A percentile compares a stretch with the other conserved stretches of the same genome.
Conservation (phyloP, 92 coral and sea anemone species). For the Metridium senile region DNA sequence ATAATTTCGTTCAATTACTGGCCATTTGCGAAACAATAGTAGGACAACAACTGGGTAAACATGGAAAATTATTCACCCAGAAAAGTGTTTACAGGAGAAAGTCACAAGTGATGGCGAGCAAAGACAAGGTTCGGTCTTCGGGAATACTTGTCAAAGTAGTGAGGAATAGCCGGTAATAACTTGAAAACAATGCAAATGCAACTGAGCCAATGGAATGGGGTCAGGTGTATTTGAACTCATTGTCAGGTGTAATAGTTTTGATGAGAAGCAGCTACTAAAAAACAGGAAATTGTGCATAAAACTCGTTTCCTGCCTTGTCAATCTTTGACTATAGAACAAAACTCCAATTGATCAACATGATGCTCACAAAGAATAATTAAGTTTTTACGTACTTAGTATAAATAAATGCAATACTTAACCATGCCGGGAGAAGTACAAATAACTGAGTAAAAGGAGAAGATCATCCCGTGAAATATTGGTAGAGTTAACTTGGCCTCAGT, state of each 20-base stretch:
- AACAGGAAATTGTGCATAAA: conserved; percentile 87
- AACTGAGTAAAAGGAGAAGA: conserved; percentile 8
- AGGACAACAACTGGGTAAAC: conserved; percentile 86
- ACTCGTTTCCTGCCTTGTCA: conserved; percentile 86
- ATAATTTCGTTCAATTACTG: conserved; percentile 97
- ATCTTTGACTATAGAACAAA: conserved; percentile 59
- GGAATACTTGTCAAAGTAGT: conserved; percentile 71
- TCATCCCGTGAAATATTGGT: neutral
- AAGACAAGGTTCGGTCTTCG: conserved; percentile 58
- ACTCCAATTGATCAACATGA: conserved; percentile 50
- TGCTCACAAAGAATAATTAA: conserved; percentile 15
- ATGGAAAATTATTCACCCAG: conserved; percentile 80
- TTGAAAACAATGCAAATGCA: conserved; percentile 65
- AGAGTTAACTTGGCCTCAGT: too few species aligned
- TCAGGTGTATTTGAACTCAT: conserved; percentile 76
- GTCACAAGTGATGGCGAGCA: conserved; percentile 53
- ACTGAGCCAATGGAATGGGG: conserved; percentile 75
- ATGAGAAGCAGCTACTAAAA: conserved; percentile 73
- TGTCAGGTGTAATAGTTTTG: conserved; percentile 80
- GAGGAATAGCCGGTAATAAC: conserved; percentile 76
- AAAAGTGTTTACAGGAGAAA: conserved; percentile 78
- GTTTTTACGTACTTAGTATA: neutral
- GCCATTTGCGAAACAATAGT: conserved; percentile 90
- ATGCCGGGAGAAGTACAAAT: neutral
- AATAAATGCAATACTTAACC: neutral